Conservation (phyloP, 1,140 invertebrate species). For the Brachionus calyciflorus region DNA sequence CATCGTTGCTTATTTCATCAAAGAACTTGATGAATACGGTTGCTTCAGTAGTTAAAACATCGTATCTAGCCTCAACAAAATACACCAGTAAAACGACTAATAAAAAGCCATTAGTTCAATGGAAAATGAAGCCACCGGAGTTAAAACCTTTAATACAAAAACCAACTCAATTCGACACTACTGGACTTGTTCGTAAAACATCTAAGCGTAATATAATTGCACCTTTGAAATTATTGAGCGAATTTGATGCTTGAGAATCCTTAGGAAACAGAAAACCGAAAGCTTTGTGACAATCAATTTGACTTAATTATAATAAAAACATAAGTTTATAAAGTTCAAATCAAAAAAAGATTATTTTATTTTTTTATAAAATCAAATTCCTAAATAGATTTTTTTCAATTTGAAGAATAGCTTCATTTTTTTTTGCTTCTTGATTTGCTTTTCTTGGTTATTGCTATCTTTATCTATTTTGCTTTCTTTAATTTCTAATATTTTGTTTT, state of each 20-base stretch:
- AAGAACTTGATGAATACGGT: constrained; percentile 99
- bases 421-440: no score
- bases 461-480: no score
- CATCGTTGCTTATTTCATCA: constrained; percentile 94
- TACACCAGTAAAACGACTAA: constrained; percentile 50
- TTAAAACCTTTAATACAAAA: constrained; percentile 89
- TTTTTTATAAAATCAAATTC: no score
- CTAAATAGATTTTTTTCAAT: no score
- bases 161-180: not conserved
- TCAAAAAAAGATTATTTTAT: no score
- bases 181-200: not conserved
- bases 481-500: no score
- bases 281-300: no score
- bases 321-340: no score
- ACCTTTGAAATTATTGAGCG: constrained; percentile 11
- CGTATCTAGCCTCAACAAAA: constrained; percentile 97
- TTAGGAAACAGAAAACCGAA: no score
- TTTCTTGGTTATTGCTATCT: no score
- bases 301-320: no score
- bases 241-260: not conserved
- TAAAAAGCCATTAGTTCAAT: constrained; percentile 81
- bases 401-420: no score
- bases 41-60: constrained; percentile 94
- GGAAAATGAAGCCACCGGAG: constrained; percentile 99
- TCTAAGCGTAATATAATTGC: not conserved